phyloP scores from a whole-genome alignment of 2,113 vertebrate genomes.

The Neoarius graeffei region DNA sequence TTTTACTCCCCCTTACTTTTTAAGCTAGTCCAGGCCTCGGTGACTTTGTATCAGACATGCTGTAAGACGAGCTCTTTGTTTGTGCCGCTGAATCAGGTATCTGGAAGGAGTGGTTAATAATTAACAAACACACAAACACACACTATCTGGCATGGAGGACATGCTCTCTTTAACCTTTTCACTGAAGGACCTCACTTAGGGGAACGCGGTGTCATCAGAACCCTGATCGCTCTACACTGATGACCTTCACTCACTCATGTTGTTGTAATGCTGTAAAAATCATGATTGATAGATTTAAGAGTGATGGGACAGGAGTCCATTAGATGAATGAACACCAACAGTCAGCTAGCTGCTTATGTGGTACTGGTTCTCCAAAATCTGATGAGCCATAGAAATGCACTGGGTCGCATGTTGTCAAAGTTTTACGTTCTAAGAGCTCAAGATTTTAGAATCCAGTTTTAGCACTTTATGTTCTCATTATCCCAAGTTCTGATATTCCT shows the following conservation, averaged over 20 bases:
- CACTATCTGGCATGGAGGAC: slow-evolving; percentile 2
- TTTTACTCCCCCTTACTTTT: neutral
- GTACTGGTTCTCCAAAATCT: neutral
- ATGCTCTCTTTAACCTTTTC: slow-evolving; percentile 55
- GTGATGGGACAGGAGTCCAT: neutral
- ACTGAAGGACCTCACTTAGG: neutral
- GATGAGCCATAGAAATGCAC: neutral
- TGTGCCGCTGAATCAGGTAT: slow-evolving; percentile 37
- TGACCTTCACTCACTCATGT: neutral
- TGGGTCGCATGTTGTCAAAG: neutral
- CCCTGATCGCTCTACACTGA: neutral
- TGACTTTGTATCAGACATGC: neutral
- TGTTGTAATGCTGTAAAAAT: neutral
- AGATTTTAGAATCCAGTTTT: neutral
- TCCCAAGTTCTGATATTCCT: neutral
- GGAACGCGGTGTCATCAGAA: neutral
- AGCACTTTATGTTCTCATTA: neutral
- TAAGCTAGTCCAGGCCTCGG: neutral
- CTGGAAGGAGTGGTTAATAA: slow-evolving; percentile 42
- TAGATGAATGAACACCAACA: neutral
- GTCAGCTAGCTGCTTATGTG: neutral
- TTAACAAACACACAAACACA: slow-evolving; percentile 17
- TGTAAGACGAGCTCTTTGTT: slow-evolving; percentile 43
- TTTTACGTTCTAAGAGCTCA: neutral
- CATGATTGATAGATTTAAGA: neutral